Evolutionary conservation across 2,888 invertebrate species (phyloP).

Genomic region (Pomacea canaliculata): DNA sequence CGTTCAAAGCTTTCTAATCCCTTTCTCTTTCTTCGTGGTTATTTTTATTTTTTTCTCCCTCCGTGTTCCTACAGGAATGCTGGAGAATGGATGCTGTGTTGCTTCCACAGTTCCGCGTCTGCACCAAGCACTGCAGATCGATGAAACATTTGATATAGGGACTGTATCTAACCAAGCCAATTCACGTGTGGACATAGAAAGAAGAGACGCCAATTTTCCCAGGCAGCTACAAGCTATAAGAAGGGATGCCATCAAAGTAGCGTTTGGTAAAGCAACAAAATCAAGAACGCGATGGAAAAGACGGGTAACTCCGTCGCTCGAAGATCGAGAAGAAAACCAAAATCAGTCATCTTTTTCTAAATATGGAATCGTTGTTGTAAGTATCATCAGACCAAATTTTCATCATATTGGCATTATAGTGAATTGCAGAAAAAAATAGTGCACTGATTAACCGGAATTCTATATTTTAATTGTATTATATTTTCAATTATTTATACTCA

Average conservation of each 20-base stretch:
- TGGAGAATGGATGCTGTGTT: conserved; percentile 16
- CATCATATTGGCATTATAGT: too few species aligned
- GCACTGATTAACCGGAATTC: too few species aligned
- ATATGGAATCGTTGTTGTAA: conserved; percentile 19
- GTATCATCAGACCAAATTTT: conserved; percentile 1
- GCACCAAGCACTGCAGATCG: conserved; percentile 12
- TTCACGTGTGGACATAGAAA: conserved; percentile 9
- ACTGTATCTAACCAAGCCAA: neutral
- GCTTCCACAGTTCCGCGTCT: conserved; percentile 4
- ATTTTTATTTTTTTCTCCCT: neutral
- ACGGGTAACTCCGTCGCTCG: neutral
- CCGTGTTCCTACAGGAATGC: conserved; percentile 7
- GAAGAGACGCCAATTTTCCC: neutral
- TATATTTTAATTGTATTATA: too few species aligned
- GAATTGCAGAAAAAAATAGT: too few species aligned
- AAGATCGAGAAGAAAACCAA: neutral
- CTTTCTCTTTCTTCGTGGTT: too few species aligned
- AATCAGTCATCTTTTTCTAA: neutral
- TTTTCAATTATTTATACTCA: too few species aligned
- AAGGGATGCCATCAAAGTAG: neutral
- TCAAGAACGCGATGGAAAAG: conserved; percentile 3
- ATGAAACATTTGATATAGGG: conserved; percentile 5
- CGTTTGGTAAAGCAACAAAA: neutral
- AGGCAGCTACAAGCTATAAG: neutral
- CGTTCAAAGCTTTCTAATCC: too few species aligned